Base-by-base conservation (phyloP, 2,797 vertebrate species). In the Dermochelys coriacea region DNA sequence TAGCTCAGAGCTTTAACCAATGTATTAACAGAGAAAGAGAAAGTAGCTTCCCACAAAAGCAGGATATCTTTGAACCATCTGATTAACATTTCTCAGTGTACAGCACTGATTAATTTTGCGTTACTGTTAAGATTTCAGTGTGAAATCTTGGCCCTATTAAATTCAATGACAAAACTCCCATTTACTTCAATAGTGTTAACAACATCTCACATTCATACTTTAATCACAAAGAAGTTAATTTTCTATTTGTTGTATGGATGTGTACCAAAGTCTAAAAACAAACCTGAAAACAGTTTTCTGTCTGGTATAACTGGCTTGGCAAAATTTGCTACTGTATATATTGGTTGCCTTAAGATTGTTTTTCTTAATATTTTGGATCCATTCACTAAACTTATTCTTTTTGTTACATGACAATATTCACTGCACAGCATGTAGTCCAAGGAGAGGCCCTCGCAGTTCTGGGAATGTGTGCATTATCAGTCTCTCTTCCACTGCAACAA, bases 1-100 rank as follows among this genome's bases (percentile, higher is more conserved):
- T 54, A 79, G 74, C 83, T 89, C 86, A 51, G 80, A 21, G 31
- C 88, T 94, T 94, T 85, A 94, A 83, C 80, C 71, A 0, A 55
- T 85, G 55, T 31, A 68, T 77, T 80, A 86, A 81, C 12, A 47
- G 51, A 11, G 78, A 41, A 0, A 79, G 74, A 88, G 23, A 80
- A 49, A 27, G 64, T 15, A 86, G 68, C 61, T 75, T 89, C 47
- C 49, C 61, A 82, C 45, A 86, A 7, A 6, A 41, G 11, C 5
- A 29, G 25, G 45, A n/a, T 6, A 68, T 85, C 82, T 89, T 87
- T 61, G 64, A 8, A 29, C 8, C 10, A 79, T 37, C 7, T 93
- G 68, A 78, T 77, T 31, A 9, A 84, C 51, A 74, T 18, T 1
- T 45, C n/a, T 37, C 41, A 37, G 54, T 52, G 93, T 75, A 89